Conservation (phyloP, 2,113 vertebrate species). For the Formicarius rufipectus region DNA sequence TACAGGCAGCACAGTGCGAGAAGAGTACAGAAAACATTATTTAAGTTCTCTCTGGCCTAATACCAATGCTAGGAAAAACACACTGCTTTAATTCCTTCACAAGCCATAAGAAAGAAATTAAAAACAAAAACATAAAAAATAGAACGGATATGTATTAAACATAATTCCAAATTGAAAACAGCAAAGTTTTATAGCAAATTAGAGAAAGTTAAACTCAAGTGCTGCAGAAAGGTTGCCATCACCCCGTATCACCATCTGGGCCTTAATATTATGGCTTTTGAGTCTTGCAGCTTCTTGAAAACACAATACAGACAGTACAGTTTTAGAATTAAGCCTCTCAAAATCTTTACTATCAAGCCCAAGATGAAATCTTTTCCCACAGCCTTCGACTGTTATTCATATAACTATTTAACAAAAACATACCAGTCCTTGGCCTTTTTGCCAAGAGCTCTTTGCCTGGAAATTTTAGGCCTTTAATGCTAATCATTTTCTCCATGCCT, state of each 20-base stretch:
- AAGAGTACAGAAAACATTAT: not conserved
- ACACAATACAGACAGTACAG: not conserved
- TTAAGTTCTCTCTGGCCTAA: not conserved
- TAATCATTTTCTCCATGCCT: conserved; percentile 78
- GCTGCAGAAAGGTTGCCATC: not conserved
- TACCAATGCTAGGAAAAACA: not conserved
- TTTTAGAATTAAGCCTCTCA: not conserved
- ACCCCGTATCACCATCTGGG: not conserved
- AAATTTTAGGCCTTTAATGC: conserved; percentile 71
- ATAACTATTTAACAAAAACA: conserved; percentile 2
- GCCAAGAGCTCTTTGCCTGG: conserved; percentile 71
- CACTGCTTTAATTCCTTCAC: not conserved
- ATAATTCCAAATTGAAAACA: not conserved
- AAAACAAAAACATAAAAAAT: not conserved
- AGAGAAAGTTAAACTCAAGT: not conserved
- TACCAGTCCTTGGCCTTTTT: conserved; percentile 88
- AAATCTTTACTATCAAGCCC: not conserved
- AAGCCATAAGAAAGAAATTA: not conserved
- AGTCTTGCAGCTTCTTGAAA: not conserved
- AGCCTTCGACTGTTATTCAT: not conserved
- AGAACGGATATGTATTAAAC: not conserved
- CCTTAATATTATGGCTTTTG: not conserved
- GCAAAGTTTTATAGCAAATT: not conserved
- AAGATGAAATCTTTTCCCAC: not conserved
- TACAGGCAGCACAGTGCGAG: not conserved